These are phyloP conservation scores for Seira sanloemensis DNA, from an alignment of 2,888 invertebrate genomes.

Conservation along the genomic window DNA sequence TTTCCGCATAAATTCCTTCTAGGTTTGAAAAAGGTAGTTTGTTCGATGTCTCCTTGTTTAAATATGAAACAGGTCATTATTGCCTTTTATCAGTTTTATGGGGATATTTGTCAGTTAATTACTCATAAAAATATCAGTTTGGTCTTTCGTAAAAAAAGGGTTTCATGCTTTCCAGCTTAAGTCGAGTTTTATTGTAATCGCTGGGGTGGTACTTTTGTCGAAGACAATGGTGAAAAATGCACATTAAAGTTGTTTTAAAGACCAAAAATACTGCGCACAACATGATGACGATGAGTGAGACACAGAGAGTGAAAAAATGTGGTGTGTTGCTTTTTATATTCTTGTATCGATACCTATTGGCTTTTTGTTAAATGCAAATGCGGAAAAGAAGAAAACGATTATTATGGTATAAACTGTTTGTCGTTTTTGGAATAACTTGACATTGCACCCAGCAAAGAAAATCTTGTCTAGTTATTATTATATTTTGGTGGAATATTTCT, in stretches of 20 bases:
- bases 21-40: neutral
- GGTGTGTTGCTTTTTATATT: neutral
- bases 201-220: neutral
- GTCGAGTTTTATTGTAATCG: neutral
- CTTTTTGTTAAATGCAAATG: neutral
- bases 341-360: neutral
- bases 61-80: neutral
- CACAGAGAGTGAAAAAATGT: neutral
- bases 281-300: neutral
- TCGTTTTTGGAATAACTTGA: neutral
- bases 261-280: too few species aligned
- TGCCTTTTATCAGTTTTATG: neutral
- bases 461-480: too few species aligned
- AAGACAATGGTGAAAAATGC: neutral
- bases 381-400: neutral
- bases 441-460: neutral
- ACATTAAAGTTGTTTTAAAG: neutral
- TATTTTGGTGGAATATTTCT: neutral
- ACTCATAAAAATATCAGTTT: neutral
- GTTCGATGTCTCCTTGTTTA: neutral
- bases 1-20: too few species aligned
- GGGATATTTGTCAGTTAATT: neutral
- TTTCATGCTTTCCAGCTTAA: neutral
- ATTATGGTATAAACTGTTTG: neutral
- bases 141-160: neutral